Conservation (phyloP, 2,888 invertebrate genomes). For the Chironomus riparius region DNA sequence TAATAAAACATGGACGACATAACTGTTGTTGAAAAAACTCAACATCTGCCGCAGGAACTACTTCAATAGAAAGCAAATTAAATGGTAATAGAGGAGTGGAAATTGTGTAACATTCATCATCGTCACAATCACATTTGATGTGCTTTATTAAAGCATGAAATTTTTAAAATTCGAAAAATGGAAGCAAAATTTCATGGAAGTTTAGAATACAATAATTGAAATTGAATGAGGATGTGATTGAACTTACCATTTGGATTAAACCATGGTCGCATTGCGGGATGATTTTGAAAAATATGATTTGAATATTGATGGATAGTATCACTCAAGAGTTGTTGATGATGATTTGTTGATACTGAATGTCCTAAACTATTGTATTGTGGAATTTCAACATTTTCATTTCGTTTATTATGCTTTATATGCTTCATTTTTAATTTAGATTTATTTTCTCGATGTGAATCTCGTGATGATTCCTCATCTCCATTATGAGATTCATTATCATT, state of each 20-base stretch:
- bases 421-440: neutral
- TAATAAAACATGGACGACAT: too few species aligned
- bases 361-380: neutral
- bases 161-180: neutral
- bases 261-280: constrained; percentile 24
- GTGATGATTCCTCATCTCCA: neutral
- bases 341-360: neutral
- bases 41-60: too few species aligned
- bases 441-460: neutral
- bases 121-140: neutral
- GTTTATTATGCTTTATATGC: neutral
- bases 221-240: neutral
- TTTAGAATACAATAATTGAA: neutral
- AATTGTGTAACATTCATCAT: neutral
- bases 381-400: neutral
- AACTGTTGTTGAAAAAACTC: too few species aligned
- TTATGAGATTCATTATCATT: neutral
- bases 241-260: constrained; percentile 16
- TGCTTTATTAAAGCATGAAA: neutral
- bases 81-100: neutral
- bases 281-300: constrained; percentile 21
- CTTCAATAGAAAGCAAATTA: neutral
- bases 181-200: neutral
- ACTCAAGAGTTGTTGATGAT: neutral
- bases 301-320: constrained; percentile 20